phyloP scores from a whole-genome alignment of 2,888 invertebrate species.

The Ypsolopha scabrella region DNA sequence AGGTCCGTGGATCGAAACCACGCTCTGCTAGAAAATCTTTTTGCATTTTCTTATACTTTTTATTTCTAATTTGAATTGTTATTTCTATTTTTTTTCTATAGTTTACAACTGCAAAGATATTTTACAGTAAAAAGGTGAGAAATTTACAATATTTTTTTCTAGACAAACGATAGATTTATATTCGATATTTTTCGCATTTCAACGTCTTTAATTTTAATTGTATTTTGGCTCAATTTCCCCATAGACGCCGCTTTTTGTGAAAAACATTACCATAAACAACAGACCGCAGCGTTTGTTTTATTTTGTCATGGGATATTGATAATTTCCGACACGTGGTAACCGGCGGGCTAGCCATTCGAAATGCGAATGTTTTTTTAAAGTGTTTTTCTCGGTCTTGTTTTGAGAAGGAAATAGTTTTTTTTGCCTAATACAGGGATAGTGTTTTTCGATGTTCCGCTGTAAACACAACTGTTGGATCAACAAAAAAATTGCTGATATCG shows the following conservation, averaged over 20 bases:
- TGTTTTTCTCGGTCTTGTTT: constrained; percentile 27
- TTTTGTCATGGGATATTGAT: constrained; percentile 68
- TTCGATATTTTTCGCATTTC: no score
- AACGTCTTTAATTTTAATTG: no score
- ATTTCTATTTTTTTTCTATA: no score
- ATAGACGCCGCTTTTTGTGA: constrained; percentile 14
- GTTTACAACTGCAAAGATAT: no score
- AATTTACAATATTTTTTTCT: no score
- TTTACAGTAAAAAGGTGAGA: no score
- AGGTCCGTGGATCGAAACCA: constrained; percentile 94
- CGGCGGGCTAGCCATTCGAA: neutral
- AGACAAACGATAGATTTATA: no score
- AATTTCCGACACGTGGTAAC: constrained; percentile 27
- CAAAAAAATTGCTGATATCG: no score
- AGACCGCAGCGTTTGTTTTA: constrained; percentile 50
- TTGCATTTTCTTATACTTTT: constrained; percentile 5
- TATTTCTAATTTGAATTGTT: neutral
- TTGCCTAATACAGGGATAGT: no score
- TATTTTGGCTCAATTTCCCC: no score
- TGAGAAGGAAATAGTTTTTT: constrained; percentile 7
- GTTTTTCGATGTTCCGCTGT: no score
- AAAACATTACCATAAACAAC: constrained; percentile 32
- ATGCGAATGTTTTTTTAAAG: constrained; percentile 16
- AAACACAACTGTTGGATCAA: no score
- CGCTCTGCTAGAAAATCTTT: constrained; percentile 58